Percentiles rank a stretch among this genome's conserved stretches.
Conservation (phyloP, 2,888 invertebrate species). For the Aphodius granarius region DNA sequence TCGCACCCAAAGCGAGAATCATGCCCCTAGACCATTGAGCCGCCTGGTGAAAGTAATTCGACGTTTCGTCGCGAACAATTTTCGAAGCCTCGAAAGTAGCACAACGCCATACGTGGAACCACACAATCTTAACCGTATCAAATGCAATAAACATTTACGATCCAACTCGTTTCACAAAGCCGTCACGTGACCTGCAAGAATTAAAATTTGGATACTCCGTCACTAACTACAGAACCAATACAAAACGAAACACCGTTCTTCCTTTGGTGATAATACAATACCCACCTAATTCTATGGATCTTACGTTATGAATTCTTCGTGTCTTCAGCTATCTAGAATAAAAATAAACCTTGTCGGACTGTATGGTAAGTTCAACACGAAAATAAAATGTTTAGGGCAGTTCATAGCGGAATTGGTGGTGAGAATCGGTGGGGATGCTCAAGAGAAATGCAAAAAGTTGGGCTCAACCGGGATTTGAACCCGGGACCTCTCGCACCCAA, state of each 20-base stretch:
- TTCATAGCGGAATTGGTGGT: background rate
- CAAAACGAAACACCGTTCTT: background rate
- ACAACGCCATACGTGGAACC: background rate
- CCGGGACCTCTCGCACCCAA: constrained; percentile 57
- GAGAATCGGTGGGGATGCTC: background rate
- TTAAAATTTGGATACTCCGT: background rate
- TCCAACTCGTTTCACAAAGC: background rate
- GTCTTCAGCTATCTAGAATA: background rate
- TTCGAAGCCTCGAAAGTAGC: too few relatives aligned
- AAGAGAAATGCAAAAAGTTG: constrained; percentile 35
- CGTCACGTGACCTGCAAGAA: background rate
- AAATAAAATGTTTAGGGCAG: background rate
- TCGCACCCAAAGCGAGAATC: constrained; percentile 58
- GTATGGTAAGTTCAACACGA: background rate
- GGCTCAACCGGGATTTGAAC: constrained; percentile 56
- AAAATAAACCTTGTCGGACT: background rate
- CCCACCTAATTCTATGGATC: background rate
- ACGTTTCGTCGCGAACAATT: too few relatives aligned
- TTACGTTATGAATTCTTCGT: background rate
- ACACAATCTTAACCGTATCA: too few relatives aligned
- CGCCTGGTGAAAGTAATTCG: constrained; percentile 25
- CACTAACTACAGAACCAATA: background rate
- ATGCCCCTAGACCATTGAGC: constrained; percentile 57
- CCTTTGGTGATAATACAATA: background rate
- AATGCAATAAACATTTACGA: background rate